phyloP scores from a whole-genome alignment of 2,888 invertebrate genomes.

The Eurytoma adleriae region DNA sequence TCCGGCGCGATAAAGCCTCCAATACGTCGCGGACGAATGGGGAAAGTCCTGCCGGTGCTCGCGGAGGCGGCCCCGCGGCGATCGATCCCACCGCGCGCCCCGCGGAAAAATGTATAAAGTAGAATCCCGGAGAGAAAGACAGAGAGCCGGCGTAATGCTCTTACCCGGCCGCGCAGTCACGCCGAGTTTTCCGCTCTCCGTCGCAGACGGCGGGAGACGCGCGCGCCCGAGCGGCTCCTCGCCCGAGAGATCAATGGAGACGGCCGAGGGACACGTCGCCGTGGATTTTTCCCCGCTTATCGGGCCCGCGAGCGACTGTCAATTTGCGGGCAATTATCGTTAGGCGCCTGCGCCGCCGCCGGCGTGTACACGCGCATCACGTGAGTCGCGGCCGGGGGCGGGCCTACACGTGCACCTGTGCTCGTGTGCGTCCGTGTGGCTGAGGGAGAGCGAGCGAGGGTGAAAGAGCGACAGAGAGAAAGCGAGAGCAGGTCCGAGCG shows the following conservation, averaged over 20 bases:
- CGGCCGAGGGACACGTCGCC: background rate
- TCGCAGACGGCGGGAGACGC: too few relatives aligned
- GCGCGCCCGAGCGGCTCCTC: too few relatives aligned
- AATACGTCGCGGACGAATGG: constrained; percentile 16
- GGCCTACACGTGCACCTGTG: background rate
- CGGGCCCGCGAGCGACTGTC: constrained; percentile 12
- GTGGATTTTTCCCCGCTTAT: background rate
- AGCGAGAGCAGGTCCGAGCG: background rate
- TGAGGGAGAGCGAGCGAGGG: background rate
- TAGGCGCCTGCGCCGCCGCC: constrained; percentile 64
- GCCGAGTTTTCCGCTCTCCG: too few relatives aligned
- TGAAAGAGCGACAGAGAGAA: background rate
- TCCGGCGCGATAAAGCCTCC: constrained; percentile 9
- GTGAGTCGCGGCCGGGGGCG: constrained; percentile 63
- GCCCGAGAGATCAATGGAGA: background rate
- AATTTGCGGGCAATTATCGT: constrained; percentile 54
- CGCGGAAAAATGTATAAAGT: background rate
- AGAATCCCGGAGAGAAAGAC: background rate
- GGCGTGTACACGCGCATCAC: constrained; percentile 55
- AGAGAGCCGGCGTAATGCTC: background rate
- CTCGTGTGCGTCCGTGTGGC: background rate
- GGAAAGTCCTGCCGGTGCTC: background rate
- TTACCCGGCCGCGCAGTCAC: too few relatives aligned
- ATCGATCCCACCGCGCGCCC: constrained; percentile 1
- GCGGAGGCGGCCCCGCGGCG: background rate